These are phyloP conservation scores for Scortum barcoo DNA, from an alignment of 2,113 vertebrate species.

Conservation along the genomic window DNA sequence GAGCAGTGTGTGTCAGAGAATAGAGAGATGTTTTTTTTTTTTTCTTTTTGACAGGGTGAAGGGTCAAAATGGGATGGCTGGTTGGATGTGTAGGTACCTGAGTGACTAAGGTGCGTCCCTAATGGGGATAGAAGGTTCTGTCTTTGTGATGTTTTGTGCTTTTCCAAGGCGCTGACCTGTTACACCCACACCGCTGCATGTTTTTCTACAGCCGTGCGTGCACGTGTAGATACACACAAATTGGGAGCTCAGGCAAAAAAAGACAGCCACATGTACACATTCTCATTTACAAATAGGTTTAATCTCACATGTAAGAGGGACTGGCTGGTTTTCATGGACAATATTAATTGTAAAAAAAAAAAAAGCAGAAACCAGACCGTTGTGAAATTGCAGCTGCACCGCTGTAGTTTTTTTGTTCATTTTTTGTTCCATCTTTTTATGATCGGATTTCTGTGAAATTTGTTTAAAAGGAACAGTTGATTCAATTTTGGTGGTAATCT, in stretches of 20 bases:
- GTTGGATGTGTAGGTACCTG: constrained; percentile 51
- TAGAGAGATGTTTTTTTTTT: constrained; percentile 24
- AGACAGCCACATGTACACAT: not conserved
- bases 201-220: not conserved
- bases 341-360: constrained; percentile 11
- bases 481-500: constrained; percentile 46
- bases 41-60: constrained; percentile 37
- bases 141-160: constrained; percentile 33
- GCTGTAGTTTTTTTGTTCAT: constrained; percentile 18
- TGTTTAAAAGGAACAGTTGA: constrained; percentile 35
- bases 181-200: constrained; percentile 30
- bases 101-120: constrained; percentile 43
- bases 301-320: not conserved
- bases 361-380: not conserved
- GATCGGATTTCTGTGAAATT: constrained; percentile 43
- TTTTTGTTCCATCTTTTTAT: constrained; percentile 31
- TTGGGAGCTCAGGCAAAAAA: not conserved
- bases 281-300: not conserved
- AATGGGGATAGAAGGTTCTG: constrained; percentile 36
- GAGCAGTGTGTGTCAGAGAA: constrained; percentile 43
- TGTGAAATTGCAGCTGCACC: not conserved
- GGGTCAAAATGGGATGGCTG: constrained; percentile 53
- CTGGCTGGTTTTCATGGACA: constrained; percentile 18
- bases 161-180: constrained; percentile 39
- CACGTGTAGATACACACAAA: constrained; percentile 3